Percentiles rank a stretch among this genome's conserved stretches.
Conservation (phyloP, 2,888 invertebrate genomes). For the Ectemnius continuus region DNA sequence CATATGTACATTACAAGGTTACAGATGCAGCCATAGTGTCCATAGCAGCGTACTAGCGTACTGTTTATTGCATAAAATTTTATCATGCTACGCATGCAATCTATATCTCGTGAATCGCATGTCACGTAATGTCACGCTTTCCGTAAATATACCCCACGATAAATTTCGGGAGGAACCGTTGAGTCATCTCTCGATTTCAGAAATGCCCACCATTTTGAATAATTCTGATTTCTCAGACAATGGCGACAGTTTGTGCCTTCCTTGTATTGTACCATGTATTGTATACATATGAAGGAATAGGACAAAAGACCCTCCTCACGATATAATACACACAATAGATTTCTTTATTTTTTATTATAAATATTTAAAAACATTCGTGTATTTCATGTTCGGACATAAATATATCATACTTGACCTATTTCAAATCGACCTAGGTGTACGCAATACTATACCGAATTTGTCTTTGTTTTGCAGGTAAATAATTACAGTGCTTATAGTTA, state of each 20-base stretch:
- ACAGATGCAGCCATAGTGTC: conserved; percentile 19
- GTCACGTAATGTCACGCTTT: conserved; percentile 34
- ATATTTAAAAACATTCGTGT: conserved; percentile 73
- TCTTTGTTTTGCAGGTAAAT: conserved; percentile 34
- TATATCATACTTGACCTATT: conserved; percentile 60
- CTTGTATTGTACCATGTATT: no score
- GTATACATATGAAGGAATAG: no score
- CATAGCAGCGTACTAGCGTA: not conserved
- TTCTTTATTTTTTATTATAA: conserved; percentile 73
- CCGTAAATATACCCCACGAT: conserved; percentile 30
- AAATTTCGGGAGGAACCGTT: conserved; percentile 19
- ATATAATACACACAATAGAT: conserved; percentile 45
- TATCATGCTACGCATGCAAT: conserved; percentile 37
- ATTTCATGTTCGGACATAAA: conserved; percentile 62
- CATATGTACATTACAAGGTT: conserved; percentile 40
- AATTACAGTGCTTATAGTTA: conserved; percentile 26
- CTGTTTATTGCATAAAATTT: conserved; percentile 26
- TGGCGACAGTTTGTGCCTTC: no score
- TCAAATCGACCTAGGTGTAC: conserved; percentile 59
- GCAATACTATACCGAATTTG: conserved; percentile 60
- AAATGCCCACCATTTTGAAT: conserved; percentile 42
- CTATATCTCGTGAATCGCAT: conserved; percentile 31
- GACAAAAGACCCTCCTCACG: conserved; percentile 19
- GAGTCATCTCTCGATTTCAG: conserved; percentile 7
- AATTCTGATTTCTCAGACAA: conserved; percentile 1